Evolutionary conservation across 2,888 invertebrate species (phyloP), one percentile per base, ranked within the genome.

Genomic region (Mellilla xanthometata): DNA sequence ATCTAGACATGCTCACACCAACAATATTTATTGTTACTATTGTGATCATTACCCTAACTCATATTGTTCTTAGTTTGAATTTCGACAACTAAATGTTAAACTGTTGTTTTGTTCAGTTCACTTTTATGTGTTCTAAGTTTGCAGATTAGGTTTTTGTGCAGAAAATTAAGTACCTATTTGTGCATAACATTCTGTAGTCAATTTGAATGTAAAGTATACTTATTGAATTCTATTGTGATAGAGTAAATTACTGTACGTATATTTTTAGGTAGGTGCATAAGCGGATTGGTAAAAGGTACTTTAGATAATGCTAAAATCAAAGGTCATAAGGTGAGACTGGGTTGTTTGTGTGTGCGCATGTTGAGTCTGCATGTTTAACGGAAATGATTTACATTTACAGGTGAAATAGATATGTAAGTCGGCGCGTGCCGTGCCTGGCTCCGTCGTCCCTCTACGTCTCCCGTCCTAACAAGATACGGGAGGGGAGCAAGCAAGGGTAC

Each of bases 351-450:
- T 19, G 6, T 19, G 15, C 6, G 15, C 15, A 19, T 19, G 15
- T 5, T 23, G 11, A 7, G 33, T 9, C 24, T 33, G 22, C 12
- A 15, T 24, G 12, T 30, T 34, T 12, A 8, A 19, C 30, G 10
- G 11, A 39, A 39, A 39, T 41, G 22, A 36, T 43, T 34, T 50
- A 42, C 58, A 54, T 64, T 68, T 54, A 45, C 63, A 71, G 66
- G 68, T 68, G 60, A 66, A 60, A 35, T 27, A 35, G 65, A 39
- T 24, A 41, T 23, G 49, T 42, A 7, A 12, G 8, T 39, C 41
- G 69, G 58, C 69, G 69, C 72, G 69, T 64, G 70, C 68, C 73
- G 88, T 88, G 56, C 84, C 88, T 76, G 86, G 77, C 72, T 70
- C 79, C 72, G 57, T 50, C 62, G 50, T 68, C 77, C 83, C 80